Evolutionary conservation across 2,113 vertebrate species (phyloP), one percentile per base, ranked within the genome.

Genomic region (Pandion haliaetus): DNA sequence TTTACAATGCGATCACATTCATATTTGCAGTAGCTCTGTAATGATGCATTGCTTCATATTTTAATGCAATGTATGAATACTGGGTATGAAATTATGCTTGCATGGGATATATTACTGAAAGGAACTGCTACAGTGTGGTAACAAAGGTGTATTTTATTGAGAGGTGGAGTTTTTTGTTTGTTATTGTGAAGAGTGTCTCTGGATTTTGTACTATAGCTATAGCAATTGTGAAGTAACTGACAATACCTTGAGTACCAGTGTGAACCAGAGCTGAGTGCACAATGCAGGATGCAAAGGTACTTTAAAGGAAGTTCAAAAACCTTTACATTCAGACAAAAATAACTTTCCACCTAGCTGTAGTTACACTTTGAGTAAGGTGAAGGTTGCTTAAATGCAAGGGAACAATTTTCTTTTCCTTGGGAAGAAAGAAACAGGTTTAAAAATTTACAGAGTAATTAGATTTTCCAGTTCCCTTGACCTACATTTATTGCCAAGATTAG

Each of bases 341-440:
- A 61, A 23, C 80, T 87, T 84, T 34, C 29, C 26, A 74, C 34
- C 25, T 80, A 40, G 14, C n/a, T 91, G 65, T 82, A 82, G 85
- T 58, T 92, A 82, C 57, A 76, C 38, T 94, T 83, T 20, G 28
- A 73, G 47, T 88, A 78, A 94, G 91, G 45, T 32, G 85, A 96
- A 77, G 74, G 76, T 88, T 91, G 49, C 62, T 86, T 79, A 52
- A 76, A 59, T 79, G 81, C 44, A 42, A 87, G 42, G 80, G 71
- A 92, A 44, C 36, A 63, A 82, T 78, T 71, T 86, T 80, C 80
- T 77, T 93, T 95, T 95, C 40, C 76, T 90, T 93, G 58, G 83
- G 95, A 96, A 82, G 92, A 95, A 92, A 96, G 58, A 94, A 90
- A 72, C 77, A 86, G 62, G 87, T 93, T 97, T 97, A 97, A 95